Conservation (phyloP, 1,140 invertebrate genomes). For the Musca domestica region DNA sequence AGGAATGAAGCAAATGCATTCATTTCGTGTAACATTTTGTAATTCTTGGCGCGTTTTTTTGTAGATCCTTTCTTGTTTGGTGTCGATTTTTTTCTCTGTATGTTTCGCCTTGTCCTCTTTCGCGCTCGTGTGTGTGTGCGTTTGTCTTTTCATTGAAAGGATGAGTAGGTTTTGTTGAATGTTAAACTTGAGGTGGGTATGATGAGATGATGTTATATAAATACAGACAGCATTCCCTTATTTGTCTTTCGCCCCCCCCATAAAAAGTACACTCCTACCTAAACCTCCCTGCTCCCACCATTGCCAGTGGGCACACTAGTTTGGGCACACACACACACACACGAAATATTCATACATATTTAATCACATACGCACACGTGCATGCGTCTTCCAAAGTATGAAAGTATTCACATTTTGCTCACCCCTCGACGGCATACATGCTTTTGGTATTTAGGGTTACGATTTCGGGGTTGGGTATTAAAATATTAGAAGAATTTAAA, state of each 20-base stretch:
- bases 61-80: background rate
- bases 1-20: constrained; percentile 6
- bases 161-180: too few species aligned
- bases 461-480: too few species aligned
- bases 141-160: too few species aligned
- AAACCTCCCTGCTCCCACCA: too few species aligned
- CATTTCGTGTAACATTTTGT: constrained; percentile 17
- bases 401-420: background rate
- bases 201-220: too few species aligned
- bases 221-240: too few species aligned
- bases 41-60: constrained; percentile 18
- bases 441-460: too few species aligned
- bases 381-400: background rate
- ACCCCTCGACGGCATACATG: too few species aligned
- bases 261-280: too few species aligned
- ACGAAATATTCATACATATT: background rate
- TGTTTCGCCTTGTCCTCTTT: background rate
- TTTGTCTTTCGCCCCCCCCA: too few species aligned
- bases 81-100: background rate
- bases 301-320: background rate
- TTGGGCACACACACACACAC: background rate
- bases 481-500: too few species aligned
- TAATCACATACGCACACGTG: background rate
- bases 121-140: background rate
- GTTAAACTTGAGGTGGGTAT: too few species aligned